Percentiles rank a stretch among this genome's conserved stretches.
phyloP scores from a whole-genome alignment of 2,113 vertebrate species.

The Dipodomys stephensi region DNA sequence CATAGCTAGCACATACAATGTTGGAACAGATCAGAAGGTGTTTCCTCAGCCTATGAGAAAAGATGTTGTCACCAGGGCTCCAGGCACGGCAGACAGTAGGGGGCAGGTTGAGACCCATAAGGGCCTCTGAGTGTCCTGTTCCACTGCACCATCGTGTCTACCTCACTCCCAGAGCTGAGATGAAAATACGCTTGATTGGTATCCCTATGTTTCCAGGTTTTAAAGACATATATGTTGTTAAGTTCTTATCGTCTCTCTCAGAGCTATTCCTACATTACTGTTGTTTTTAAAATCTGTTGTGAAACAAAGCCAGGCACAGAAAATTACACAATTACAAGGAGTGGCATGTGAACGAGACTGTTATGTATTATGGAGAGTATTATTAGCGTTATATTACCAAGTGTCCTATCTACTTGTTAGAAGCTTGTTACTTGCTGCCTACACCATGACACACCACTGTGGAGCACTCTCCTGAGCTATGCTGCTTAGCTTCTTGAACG shows the following conservation, averaged over 20 bases:
- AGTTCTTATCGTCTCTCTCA: background rate
- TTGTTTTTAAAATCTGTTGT: background rate
- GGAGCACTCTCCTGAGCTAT: background rate
- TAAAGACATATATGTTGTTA: background rate
- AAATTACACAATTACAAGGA: background rate
- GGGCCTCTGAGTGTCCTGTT: too few species aligned
- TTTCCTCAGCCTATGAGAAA: background rate
- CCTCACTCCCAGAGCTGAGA: background rate
- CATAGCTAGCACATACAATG: background rate
- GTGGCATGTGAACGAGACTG: background rate
- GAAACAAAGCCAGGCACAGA: constrained; percentile 22
- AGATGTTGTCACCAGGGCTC: background rate
- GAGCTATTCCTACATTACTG: background rate
- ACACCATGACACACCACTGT: background rate
- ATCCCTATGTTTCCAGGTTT: background rate
- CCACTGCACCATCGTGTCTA: too few species aligned
- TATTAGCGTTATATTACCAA: constrained; percentile 33
- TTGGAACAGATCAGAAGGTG: background rate
- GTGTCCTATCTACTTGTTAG: background rate
- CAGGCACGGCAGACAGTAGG: background rate
- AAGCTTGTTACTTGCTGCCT: background rate
- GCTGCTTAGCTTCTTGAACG: background rate
- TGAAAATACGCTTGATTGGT: background rate
- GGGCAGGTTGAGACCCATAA: background rate
- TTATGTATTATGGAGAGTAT: background rate